phyloP scores from a whole-genome alignment of 1,140 invertebrate genomes.

The Leptestheria dahalacensis region DNA sequence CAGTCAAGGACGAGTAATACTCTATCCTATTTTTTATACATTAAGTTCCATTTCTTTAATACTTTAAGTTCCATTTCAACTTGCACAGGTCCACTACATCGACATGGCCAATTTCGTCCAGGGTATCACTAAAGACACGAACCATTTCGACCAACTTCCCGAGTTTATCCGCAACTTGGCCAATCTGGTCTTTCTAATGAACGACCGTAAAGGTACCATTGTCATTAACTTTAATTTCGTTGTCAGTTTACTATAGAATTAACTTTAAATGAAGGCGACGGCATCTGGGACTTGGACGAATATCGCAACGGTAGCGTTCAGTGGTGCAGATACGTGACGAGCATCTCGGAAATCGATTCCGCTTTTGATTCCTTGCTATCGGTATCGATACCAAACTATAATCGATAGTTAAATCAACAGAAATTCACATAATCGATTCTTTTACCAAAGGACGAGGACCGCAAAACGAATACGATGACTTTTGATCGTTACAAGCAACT shows the following conservation, averaged over 20 bases:
- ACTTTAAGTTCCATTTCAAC: no score
- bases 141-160: slow-evolving; percentile 12
- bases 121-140: slow-evolving; percentile 10
- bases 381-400: background rate
- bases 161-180: slow-evolving; percentile 13
- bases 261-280: slow-evolving; percentile 7
- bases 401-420: background rate
- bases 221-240: background rate
- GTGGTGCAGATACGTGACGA: slow-evolving; percentile 13
- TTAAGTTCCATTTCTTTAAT: no score
- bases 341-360: slow-evolving; percentile 6
- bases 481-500: slow-evolving; percentile 13
- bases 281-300: slow-evolving; percentile 15
- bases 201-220: slow-evolving; percentile 13
- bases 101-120: slow-evolving; percentile 12
- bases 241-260: background rate
- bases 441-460: slow-evolving; percentile 2
- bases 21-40: background rate
- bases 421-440: background rate
- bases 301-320: slow-evolving; percentile 12
- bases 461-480: background rate
- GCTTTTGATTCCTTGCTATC: slow-evolving; percentile 5
- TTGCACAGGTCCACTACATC: slow-evolving; percentile 8
- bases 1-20: slow-evolving; percentile 6
- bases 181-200: slow-evolving; percentile 15